Conservation (phyloP, 2,797 vertebrate species). For the Vespertilio murinus region DNA sequence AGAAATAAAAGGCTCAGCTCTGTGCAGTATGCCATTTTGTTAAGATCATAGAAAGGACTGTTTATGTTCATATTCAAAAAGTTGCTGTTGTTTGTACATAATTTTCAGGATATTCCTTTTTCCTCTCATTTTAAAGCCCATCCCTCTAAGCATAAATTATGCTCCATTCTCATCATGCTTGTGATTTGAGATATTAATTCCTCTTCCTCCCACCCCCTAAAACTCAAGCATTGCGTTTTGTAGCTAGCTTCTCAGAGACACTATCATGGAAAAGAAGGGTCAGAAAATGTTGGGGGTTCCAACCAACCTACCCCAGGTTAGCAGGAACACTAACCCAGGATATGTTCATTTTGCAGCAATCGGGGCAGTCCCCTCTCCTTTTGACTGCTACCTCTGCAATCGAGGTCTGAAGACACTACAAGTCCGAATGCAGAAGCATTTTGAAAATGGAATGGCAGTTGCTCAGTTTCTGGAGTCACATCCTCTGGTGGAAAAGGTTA, state of each 20-base stretch:
- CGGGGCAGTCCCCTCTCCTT: constrained; percentile 92
- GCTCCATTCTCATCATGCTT: neutral
- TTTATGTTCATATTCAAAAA: neutral
- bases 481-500: constrained; percentile 89
- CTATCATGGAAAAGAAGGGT: neutral
- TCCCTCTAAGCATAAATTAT: neutral
- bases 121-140: neutral
- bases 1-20: neutral
- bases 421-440: constrained; percentile 94
- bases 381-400: constrained; percentile 94
- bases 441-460: constrained; percentile 88
- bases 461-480: constrained; percentile 90
- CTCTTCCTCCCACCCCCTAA: no score
- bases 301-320: neutral
- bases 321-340: neutral
- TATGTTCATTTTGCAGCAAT: constrained; percentile 83
- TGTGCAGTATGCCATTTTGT: neutral
- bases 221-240: neutral
- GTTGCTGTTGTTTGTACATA: neutral
- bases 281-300: neutral
- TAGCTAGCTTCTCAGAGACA: neutral
- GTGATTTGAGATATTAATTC: neutral
- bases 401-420: constrained; percentile 94
- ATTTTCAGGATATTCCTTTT: neutral
- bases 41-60: neutral